Base-by-base conservation (phyloP, 1,140 invertebrate species). In the Lepidotrigona ventralis region DNA sequence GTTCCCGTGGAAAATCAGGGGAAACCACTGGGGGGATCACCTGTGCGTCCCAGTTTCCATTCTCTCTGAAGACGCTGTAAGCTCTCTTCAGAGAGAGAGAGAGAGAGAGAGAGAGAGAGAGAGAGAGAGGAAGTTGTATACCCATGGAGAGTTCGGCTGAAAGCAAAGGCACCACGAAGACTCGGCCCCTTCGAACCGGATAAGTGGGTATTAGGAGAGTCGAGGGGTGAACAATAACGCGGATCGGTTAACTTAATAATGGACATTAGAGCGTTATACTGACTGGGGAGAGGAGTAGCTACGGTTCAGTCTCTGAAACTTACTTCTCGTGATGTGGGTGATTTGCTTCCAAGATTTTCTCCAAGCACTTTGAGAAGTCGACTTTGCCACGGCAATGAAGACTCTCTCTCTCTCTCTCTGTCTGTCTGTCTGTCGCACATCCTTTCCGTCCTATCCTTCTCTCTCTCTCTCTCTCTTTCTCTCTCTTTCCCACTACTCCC, bases 231-330 rank as follows among this genome's bases (percentile, higher is more conserved):
- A 89, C 88, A 90, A 89, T 89, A 89, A 89, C 83, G 86, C 79
- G 88, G 89, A 89, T 90, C 86, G 86, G 89, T 90, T 90, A 90
- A 89, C 86, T 90, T 90, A 90, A 90, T 90, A 90, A 89, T 86
- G 86, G 86, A 90, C 85, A 88, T 90, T 90, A 89, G 79, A 81
- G 79, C 86, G 85, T 88, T 84, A 89, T 86, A 89, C 78, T 29
- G 58, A 64, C 66, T 51, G 74, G 64, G 81, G 73, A 76, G 63
- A 76, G 77, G 73, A 56, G 85, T 80, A 80, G 82, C 39, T 46
- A 78, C 54, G 64, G 78, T 74, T 75, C 81, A 83, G 75, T 79
- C 83, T 79, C 83, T 79, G 81, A 88, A 89, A 89, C 87, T 89
- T 89, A 83, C 76, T 86, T 77, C 73, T 46, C 81, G 75, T 82